phyloP scores from a whole-genome alignment of 2,797 vertebrate species.

The Sphenopsis melanotis region DNA sequence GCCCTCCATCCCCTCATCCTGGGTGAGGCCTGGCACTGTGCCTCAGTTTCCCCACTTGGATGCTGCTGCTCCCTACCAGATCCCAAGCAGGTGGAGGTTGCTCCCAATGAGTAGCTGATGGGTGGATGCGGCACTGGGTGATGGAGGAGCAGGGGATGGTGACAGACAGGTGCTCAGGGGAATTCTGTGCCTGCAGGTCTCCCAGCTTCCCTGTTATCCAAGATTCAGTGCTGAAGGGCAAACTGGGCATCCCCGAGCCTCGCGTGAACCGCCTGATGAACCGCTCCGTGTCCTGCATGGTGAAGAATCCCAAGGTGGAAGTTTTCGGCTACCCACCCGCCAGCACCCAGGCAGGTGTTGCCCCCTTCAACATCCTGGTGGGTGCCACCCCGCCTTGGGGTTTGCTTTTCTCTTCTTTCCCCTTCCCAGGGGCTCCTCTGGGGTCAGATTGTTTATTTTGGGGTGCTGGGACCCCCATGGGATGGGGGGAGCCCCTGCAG shows the following conservation, averaged over 20 bases:
- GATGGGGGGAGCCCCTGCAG: no score
- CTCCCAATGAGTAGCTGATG: fast-evolving
- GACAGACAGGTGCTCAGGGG: neutral
- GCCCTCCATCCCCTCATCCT: neutral
- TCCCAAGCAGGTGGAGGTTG: neutral
- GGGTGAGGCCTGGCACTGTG: neutral
- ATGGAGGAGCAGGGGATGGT: fast-evolving
- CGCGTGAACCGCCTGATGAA: conserved; percentile 95
- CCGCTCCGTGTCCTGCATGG: conserved; percentile 93
- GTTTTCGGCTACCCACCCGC: conserved; percentile 91
- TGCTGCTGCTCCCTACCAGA: neutral
- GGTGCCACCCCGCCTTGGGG: conserved; percentile 73
- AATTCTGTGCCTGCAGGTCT: conserved; percentile 75
- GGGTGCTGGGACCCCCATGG: neutral
- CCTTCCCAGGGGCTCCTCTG: neutral
- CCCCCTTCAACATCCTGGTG: conserved; percentile 77
- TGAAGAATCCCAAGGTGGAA: conserved; percentile 96
- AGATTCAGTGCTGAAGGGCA: conserved; percentile 93
- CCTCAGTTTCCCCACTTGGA: neutral
- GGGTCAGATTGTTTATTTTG: fast-evolving
- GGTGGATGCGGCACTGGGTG: fast-evolving
- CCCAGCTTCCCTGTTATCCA: conserved; percentile 97
- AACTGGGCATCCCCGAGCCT: conserved; percentile 90
- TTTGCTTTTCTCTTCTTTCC: conserved; percentile 80
- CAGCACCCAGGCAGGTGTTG: conserved; percentile 89